A percentile compares a stretch with the other conserved stretches of the same genome.
These are phyloP conservation scores for Xanthorhoe designata DNA, from an alignment of 2,888 invertebrate species.

Conservation along the genomic window DNA sequence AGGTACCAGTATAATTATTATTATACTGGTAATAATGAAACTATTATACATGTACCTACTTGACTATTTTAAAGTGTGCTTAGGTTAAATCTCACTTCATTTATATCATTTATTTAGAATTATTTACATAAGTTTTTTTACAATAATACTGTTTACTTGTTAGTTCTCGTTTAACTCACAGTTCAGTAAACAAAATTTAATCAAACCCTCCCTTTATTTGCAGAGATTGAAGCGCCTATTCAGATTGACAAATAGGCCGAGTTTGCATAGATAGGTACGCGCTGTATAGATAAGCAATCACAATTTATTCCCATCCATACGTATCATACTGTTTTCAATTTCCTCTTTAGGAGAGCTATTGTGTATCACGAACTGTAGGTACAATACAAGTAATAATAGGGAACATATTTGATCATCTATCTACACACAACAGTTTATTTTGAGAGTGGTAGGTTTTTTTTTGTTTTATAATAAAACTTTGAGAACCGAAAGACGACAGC, in stretches of 20 bases:
- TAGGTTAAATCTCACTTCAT: too few species aligned
- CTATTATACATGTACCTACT: too few species aligned
- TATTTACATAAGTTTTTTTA: neutral
- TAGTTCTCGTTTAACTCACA: neutral
- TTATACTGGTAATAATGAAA: too few species aligned
- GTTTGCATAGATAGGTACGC: constrained; percentile 42
- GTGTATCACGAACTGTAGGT: neutral
- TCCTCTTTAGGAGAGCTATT: constrained; percentile 7
- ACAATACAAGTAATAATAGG: neutral
- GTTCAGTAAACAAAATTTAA: constrained; percentile 20
- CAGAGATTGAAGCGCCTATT: constrained; percentile 36
- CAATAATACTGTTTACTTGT: neutral
- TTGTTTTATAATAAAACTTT: too few species aligned
- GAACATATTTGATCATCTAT: too few species aligned
- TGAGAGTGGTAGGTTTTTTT: neutral
- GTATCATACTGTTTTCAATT: constrained; percentile 30
- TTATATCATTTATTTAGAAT: too few species aligned
- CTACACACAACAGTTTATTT: too few species aligned
- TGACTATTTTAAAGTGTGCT: too few species aligned
- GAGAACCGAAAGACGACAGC: too few species aligned
- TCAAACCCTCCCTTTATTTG: constrained; percentile 25
- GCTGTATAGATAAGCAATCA: constrained; percentile 38
- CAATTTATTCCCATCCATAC: constrained; percentile 24
- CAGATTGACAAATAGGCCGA: constrained; percentile 34
- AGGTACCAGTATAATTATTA: too few species aligned